A percentile compares a stretch with the other conserved stretches of the same genome.
Conservation (phyloP, 2,888 invertebrate species). For the Campoplex capitator region DNA sequence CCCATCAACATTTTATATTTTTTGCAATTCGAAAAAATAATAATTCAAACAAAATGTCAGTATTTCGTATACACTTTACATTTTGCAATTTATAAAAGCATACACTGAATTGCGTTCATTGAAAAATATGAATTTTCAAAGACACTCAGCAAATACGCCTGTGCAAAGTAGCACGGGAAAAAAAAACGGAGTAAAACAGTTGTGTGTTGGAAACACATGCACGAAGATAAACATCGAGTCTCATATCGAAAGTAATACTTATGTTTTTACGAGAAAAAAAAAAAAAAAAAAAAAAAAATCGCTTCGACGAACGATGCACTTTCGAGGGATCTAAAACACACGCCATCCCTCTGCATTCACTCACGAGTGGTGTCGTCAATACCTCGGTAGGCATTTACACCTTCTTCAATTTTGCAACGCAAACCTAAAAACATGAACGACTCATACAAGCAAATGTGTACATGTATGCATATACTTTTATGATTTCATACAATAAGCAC, state of each 20-base stretch:
- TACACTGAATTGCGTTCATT: neutral
- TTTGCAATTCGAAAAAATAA: neutral
- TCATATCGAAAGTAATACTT: slow-evolving; percentile 24
- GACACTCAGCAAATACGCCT: neutral
- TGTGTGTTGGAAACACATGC: neutral
- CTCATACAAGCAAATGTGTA: slow-evolving; percentile 22
- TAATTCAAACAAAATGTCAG: neutral
- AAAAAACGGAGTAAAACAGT: neutral
- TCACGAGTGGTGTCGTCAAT: slow-evolving; percentile 30
- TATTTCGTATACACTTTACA: neutral
- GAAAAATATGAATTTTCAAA: neutral
- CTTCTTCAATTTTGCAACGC: slow-evolving; percentile 38
- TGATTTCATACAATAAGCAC: neutral
- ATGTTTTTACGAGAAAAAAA: slow-evolving; percentile 60
- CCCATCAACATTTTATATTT: neutral
- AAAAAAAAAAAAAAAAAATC: slow-evolving; percentile 39
- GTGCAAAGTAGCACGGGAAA: neutral
- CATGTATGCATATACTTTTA: neutral
- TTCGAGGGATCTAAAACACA: slow-evolving; percentile 21
- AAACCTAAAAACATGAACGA: slow-evolving; percentile 25
- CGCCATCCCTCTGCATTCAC: slow-evolving; percentile 2
- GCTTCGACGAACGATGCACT: slow-evolving; percentile 49
- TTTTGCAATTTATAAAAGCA: neutral
- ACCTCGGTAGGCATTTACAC: slow-evolving; percentile 44
- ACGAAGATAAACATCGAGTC: slow-evolving; percentile 9